Conservation (phyloP, 1,140 invertebrate genomes). For the Euwallacea fornicatus region DNA sequence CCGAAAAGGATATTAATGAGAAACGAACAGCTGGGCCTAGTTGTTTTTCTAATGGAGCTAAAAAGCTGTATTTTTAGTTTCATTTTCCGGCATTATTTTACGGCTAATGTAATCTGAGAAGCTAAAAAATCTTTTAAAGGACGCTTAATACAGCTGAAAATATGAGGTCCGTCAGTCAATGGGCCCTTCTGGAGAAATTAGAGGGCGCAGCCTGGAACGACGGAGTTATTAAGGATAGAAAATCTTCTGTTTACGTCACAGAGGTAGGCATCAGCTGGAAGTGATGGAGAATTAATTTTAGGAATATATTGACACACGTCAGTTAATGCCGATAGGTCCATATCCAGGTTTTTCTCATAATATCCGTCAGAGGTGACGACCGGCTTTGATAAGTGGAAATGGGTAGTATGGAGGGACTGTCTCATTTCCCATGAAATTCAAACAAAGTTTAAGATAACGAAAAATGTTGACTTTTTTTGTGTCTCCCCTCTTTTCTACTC, state of each 20-base stretch:
- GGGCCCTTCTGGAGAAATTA: neutral
- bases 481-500: no score
- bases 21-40: conserved; percentile 2
- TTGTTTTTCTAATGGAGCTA: conserved; percentile 9
- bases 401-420: no score
- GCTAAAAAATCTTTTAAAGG: neutral
- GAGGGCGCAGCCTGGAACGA: neutral
- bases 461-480: no score
- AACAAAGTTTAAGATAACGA: no score
- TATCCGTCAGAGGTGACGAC: no score
- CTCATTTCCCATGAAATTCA: no score
- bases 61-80: neutral
- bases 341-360: no score
- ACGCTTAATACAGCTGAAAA: neutral
- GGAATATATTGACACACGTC: no score
- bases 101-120: neutral
- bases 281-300: conserved; percentile 3
- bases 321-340: no score
- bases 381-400: no score
- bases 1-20: conserved; percentile 6
- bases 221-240: neutral
- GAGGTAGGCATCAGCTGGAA: neutral
- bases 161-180: neutral
- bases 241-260: neutral
- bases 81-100: neutral